Base-by-base conservation (phyloP, 2,888 invertebrate genomes). In the Norana najaformis region DNA sequence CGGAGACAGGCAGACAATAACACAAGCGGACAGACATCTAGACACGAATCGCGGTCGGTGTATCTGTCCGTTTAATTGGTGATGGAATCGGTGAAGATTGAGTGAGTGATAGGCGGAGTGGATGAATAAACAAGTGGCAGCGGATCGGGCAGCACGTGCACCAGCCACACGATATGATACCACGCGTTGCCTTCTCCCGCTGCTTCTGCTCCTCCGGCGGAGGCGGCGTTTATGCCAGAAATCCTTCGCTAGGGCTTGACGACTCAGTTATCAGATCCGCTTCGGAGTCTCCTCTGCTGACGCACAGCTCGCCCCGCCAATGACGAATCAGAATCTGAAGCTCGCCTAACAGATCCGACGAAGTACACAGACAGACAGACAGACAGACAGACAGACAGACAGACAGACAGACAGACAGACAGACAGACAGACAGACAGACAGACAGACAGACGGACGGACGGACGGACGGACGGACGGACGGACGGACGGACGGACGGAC, bases 61-160 rank as follows among this genome's bases (percentile, higher is more conserved):
- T 69, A 69, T 69, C 69, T 69, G 30, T 69, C 30, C 69, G 69
- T 69, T 47, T n/a, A 69, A 69, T 69, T 69, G 69, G 11, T 69
- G 69, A 69, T 69, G 69, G 69, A 69, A 69, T 69, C 69, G 69
- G 69, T 69, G 69, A 69, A 69, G 69, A 69, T 69, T 69, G 69
- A n/a, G 14, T 69, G 69, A 69, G 3, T 69, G 69, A 69, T 30
- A 8, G 69, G 4, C 1, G 23, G 53, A 53, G 30, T 69, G 69
- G 69, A n/a, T 69, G 69, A n/a, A n/a, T 69, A 69, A 69, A 69
- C 69, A 69, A 69, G 69, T 69, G 69, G 69, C 69, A 0, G 3
- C 13, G 23, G 47, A 47, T 23, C 20, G 47, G 41, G 5, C 41
- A 41, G 41, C 41, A 69, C 69, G 69, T 30, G 69, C 69, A n/a